Evolutionary conservation across 2,888 invertebrate genomes (phyloP).

Genomic region (Trissolcus brochymenae): DNA sequence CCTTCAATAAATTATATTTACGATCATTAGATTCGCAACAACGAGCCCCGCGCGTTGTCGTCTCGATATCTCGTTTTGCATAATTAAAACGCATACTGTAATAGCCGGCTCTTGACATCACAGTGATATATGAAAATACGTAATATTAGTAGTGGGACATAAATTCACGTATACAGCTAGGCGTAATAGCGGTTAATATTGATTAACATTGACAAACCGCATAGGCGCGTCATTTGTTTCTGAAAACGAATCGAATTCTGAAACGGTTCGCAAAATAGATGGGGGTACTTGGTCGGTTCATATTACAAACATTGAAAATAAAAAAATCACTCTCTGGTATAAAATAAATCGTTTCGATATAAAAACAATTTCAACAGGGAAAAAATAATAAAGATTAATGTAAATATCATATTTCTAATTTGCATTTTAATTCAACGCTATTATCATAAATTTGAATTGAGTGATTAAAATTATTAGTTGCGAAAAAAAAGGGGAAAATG

Average conservation of each 20-base stretch:
- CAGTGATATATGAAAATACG: conserved; percentile 55
- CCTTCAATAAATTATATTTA: conserved; percentile 33
- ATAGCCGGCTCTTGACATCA: conserved; percentile 49
- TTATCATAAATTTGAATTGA: too few species aligned
- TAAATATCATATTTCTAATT: too few species aligned
- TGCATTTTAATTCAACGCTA: too few species aligned
- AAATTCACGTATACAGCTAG: conserved; percentile 37
- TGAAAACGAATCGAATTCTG: conserved; percentile 37
- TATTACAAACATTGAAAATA: neutral
- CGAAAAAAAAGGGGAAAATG: neutral
- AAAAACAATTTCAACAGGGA: neutral
- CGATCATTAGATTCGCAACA: conserved; percentile 41
- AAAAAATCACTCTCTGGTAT: neutral
- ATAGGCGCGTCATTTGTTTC: conserved; percentile 12
- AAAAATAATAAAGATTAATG: too few species aligned
- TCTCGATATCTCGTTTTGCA: conserved; percentile 52
- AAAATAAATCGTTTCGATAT: neutral
- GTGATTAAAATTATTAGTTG: too few species aligned
- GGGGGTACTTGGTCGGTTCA: conserved; percentile 14
- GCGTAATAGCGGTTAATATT: conserved; percentile 52
- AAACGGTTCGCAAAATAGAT: conserved; percentile 30
- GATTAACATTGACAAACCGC: conserved; percentile 48
- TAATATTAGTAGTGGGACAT: conserved; percentile 50
- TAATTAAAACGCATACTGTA: conserved; percentile 53
- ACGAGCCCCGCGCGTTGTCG: conserved; percentile 28